Evolutionary conservation across 2,888 invertebrate genomes (phyloP).

Genomic region (Osmoderma eremita): DNA sequence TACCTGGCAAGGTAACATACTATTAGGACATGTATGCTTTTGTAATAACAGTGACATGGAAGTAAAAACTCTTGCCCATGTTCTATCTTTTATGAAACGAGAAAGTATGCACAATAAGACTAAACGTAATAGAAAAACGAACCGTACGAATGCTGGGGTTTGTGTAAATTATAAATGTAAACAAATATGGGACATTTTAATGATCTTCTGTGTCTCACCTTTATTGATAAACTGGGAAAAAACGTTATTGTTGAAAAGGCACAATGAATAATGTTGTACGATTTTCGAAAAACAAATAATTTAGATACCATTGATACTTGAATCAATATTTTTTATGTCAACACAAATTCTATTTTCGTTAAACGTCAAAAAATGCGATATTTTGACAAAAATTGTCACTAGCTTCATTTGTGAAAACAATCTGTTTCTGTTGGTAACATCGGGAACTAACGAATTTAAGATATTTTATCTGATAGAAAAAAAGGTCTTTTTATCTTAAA

Average conservation of each 20-base stretch:
- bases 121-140: constrained; percentile 21
- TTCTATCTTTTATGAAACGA: constrained; percentile 24
- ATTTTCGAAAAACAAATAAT: constrained; percentile 59
- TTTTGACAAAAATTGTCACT: constrained; percentile 43
- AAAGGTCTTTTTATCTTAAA: too few relatives aligned
- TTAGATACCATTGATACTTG: constrained; percentile 61
- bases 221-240: constrained; percentile 58
- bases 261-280: constrained; percentile 56
- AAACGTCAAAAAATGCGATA: constrained; percentile 43
- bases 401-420: constrained; percentile 24
- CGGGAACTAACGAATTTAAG: neutral
- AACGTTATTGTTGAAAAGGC: constrained; percentile 56
- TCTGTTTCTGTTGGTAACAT: constrained; percentile 10
- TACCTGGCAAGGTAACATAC: constrained; percentile 36
- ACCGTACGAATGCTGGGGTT: constrained; percentile 29
- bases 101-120: constrained; percentile 4
- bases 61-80: constrained; percentile 32
- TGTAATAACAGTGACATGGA: constrained; percentile 37
- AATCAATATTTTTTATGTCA: constrained; percentile 46
- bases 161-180: constrained; percentile 42
- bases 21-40: constrained; percentile 34
- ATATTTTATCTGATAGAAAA: too few relatives aligned
- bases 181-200: constrained; percentile 43
- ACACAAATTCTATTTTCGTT: constrained; percentile 45
- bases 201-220: constrained; percentile 57